Conservation (phyloP, 2,888 invertebrate genomes). For the Coelinius sp. region DNA sequence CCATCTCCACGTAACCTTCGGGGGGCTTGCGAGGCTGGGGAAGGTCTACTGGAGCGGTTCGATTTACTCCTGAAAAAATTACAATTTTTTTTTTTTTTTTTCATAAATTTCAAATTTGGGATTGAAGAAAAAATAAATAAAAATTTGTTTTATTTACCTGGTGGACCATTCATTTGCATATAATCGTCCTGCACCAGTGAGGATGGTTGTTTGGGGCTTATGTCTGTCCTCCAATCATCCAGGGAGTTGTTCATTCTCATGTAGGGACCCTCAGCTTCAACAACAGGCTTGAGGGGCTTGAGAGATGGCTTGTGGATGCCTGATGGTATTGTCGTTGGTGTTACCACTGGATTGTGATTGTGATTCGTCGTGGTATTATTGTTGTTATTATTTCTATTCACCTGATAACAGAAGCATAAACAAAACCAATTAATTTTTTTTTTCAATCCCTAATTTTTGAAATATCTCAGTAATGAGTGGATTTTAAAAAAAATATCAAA, state of each 20-base stretch:
- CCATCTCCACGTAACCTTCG: conserved; percentile 80
- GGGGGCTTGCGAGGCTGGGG: conserved; percentile 70
- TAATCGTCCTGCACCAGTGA: conserved; percentile 67
- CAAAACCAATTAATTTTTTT: no score
- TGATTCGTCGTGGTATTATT: conserved; percentile 69
- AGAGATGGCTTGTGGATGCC: conserved; percentile 63
- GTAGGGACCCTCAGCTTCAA: conserved; percentile 67
- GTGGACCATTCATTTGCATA: conserved; percentile 70
- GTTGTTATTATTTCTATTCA: conserved; percentile 61
- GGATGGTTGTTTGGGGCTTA: conserved; percentile 70
- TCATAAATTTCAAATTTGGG: no score
- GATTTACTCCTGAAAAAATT: conserved; percentile 54
- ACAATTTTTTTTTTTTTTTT: background rate
- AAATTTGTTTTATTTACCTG: conserved; percentile 54
- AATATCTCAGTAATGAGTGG: no score
- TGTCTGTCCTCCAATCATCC: conserved; percentile 62
- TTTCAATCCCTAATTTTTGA: no score
- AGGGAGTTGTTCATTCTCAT: conserved; percentile 66
- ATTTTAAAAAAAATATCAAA: no score
- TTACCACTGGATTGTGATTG: conserved; percentile 64
- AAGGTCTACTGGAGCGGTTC: conserved; percentile 69
- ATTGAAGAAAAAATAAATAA: no score
- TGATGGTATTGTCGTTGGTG: conserved; percentile 46
- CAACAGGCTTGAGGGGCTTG: conserved; percentile 67
- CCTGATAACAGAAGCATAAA: no score